Percentiles rank a stretch among this genome's conserved stretches.
Conservation (phyloP, 2,797 vertebrate genomes). For the Lutjanus campechanus region DNA sequence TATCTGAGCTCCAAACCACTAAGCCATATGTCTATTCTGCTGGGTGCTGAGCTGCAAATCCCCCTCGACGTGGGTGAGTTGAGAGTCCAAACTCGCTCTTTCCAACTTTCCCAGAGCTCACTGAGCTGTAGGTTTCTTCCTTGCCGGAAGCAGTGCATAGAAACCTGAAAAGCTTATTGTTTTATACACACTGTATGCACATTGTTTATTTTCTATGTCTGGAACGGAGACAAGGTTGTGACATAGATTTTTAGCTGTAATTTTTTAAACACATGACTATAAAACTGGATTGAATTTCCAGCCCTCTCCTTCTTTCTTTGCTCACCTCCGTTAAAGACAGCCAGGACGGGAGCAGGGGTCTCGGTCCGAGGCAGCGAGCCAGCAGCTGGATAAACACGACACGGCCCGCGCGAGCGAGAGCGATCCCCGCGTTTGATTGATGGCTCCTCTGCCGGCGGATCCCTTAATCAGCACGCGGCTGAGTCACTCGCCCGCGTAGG, state of each 20-base stretch:
- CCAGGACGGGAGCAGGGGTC: constrained; percentile 68
- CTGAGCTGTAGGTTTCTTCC: constrained; percentile 29
- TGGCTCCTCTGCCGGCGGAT: constrained; percentile 60
- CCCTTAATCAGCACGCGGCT: constrained; percentile 72
- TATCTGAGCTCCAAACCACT: constrained; percentile 44
- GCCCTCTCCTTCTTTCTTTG: neutral
- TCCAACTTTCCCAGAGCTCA: constrained; percentile 46
- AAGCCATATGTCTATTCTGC: constrained; percentile 54
- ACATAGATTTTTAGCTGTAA: constrained; percentile 20
- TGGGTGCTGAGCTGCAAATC: constrained; percentile 52
- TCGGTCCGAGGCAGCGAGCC: constrained; percentile 32
- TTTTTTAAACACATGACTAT: constrained; percentile 47
- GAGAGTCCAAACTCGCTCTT: constrained; percentile 5
- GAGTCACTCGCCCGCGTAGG: constrained; percentile 62
- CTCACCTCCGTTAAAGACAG: constrained; percentile 23
- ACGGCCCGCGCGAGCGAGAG: constrained; percentile 45
- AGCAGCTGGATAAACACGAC: constrained; percentile 71
- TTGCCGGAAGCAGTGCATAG: constrained; percentile 22
- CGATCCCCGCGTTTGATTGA: constrained; percentile 65
- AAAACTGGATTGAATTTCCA: constrained; percentile 46
- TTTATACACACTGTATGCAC: constrained; percentile 31
- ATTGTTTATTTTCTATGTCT: constrained; percentile 67
- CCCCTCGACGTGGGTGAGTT: constrained; percentile 52
- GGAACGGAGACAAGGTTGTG: constrained; percentile 50
- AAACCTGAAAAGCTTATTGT: constrained; percentile 45